Conservation (phyloP, 2,797 vertebrate species). For the Chlorospingus semifuscus region DNA sequence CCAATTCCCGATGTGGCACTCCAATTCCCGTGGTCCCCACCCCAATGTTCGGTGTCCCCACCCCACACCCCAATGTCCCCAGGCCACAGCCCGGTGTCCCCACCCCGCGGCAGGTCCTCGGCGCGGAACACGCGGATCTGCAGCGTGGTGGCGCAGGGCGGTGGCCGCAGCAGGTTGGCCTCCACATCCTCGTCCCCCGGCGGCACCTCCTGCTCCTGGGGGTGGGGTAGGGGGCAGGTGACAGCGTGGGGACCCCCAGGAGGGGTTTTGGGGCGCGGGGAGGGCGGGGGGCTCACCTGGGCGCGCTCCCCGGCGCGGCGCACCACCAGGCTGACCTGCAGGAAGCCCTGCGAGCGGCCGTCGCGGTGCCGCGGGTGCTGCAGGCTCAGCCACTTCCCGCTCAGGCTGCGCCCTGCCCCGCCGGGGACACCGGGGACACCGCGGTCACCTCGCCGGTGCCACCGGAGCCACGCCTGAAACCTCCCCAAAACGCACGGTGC, state of each 20-base stretch:
- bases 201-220: background rate
- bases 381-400: slow-evolving; percentile 34
- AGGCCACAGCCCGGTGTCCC: background rate
- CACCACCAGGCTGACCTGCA: background rate
- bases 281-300: background rate
- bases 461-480: background rate
- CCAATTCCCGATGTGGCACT: no score
- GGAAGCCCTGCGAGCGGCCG: background rate
- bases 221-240: accelerated
- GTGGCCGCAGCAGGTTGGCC: background rate
- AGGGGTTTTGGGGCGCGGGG: background rate
- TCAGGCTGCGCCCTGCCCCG: background rate
- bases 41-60: background rate
- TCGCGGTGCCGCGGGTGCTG: background rate
- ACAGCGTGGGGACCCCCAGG: background rate
- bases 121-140: background rate
- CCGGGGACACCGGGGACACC: background rate
- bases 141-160: accelerated
- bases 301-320: background rate
- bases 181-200: background rate
- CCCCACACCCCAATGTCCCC: background rate
- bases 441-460: background rate
- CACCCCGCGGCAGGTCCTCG: background rate
- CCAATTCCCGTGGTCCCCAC: background rate
- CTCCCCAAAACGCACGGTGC: accelerated